Evolutionary conservation across 2,797 vertebrate species (phyloP).

Genomic region (Lophius americanus): DNA sequence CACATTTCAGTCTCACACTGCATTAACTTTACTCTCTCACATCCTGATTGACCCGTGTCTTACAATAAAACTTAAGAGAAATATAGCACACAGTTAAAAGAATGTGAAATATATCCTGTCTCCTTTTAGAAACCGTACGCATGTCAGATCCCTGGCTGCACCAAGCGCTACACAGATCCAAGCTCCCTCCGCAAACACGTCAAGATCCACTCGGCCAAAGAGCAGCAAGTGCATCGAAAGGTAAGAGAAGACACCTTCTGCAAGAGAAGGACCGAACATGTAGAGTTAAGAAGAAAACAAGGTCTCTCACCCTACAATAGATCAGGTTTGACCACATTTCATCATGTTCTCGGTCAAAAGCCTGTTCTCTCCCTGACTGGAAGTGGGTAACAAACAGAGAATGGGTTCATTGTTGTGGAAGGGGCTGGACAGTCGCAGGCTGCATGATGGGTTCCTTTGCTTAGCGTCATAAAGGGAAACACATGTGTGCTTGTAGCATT

Average conservation of each 20-base stretch:
- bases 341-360: slow-evolving; percentile 75
- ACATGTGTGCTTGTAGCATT: slow-evolving; percentile 84
- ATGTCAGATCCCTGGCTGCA: slow-evolving; percentile 97
- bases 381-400: slow-evolving; percentile 78
- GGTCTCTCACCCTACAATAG: slow-evolving; percentile 58
- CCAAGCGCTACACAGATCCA: slow-evolving; percentile 98
- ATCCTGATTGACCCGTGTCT: background rate
- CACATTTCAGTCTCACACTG: slow-evolving; percentile 34
- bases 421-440: slow-evolving; percentile 78
- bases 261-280: background rate
- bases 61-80: background rate
- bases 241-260: slow-evolving; percentile 77
- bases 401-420: slow-evolving; percentile 84
- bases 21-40: slow-evolving; percentile 3
- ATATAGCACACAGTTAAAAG: background rate
- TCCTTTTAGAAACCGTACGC: slow-evolving; percentile 93
- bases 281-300: background rate
- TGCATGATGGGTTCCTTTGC: slow-evolving; percentile 82
- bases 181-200: slow-evolving; percentile 98
- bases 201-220: slow-evolving; percentile 97
- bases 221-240: slow-evolving; percentile 97
- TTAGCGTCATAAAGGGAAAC: slow-evolving; percentile 82
- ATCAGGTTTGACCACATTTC: slow-evolving; percentile 78
- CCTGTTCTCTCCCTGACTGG: slow-evolving; percentile 73
- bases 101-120: slow-evolving; percentile 11